Percentiles rank a stretch among this genome's conserved stretches.
Evolutionary conservation across 2,888 invertebrate genomes (phyloP).

Genomic region (Electrophaes corylata): DNA sequence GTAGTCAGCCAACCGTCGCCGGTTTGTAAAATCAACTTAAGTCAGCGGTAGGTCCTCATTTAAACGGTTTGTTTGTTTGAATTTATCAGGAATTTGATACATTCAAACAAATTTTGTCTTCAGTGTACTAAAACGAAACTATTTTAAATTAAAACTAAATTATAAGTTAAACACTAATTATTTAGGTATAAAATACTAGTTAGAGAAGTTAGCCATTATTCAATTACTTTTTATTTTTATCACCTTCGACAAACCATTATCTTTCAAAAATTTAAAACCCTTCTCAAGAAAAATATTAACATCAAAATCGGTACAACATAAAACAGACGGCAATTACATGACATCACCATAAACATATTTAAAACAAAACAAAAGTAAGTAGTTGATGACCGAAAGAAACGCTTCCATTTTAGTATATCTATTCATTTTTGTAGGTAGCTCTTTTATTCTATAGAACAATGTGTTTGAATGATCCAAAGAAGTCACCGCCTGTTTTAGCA

Average conservation of each 20-base stretch:
- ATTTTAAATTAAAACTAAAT: no score
- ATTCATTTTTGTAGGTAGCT: conserved; percentile 17
- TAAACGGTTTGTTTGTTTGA: no score
- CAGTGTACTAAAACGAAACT: no score
- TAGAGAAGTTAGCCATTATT: neutral
- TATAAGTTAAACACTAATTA: no score
- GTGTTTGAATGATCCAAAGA: conserved; percentile 30
- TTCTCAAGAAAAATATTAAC: conserved; percentile 17
- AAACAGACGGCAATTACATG: conserved; percentile 35
- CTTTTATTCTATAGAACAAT: conserved; percentile 36
- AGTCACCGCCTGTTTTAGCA: conserved; percentile 40
- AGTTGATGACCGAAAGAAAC: conserved; percentile 39
- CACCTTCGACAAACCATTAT: neutral
- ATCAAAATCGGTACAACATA: conserved; percentile 15
- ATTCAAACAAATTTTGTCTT: no score
- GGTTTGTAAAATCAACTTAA: no score
- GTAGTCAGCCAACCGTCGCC: no score
- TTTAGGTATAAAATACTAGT: neutral
- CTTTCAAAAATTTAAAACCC: conserved; percentile 2
- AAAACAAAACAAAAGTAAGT: conserved; percentile 40
- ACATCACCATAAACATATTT: conserved; percentile 38
- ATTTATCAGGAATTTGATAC: no score
- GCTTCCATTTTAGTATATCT: conserved; percentile 20
- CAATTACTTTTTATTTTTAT: neutral
- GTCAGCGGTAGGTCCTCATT: no score